phyloP scores from a whole-genome alignment of 1,140 invertebrate genomes.

The Diploscapter pachys region DNA sequence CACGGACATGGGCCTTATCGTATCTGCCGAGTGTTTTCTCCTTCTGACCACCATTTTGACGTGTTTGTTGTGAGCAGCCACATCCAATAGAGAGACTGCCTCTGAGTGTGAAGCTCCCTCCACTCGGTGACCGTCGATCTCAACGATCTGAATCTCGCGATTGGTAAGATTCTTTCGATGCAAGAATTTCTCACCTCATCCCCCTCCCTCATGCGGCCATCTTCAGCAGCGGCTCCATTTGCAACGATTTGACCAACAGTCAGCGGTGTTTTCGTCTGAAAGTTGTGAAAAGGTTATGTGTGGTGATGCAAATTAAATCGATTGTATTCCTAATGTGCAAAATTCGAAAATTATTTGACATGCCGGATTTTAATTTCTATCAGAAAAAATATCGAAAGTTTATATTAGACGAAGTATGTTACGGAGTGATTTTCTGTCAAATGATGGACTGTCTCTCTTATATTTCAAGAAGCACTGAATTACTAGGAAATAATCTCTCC shows the following conservation, averaged over 20 bases:
- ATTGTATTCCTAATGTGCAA: too few species aligned
- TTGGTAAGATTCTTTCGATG: too few species aligned
- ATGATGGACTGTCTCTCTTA: too few species aligned
- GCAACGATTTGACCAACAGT: slow-evolving; percentile 91
- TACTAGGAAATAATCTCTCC: too few species aligned
- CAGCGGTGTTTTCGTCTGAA: slow-evolving; percentile 65
- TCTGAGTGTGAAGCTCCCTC: slow-evolving; percentile 81
- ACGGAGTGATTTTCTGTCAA: too few species aligned
- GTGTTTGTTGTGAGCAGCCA: slow-evolving; percentile 60
- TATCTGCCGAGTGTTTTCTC: background rate
- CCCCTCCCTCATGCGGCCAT: slow-evolving; percentile 77
- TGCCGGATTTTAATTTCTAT: too few species aligned
- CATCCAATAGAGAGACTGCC: slow-evolving; percentile 83
- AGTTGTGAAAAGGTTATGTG: background rate
- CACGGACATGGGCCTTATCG: too few species aligned
- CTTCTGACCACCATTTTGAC: slow-evolving; percentile 53
- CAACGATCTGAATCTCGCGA: background rate
- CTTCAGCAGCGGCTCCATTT: slow-evolving; percentile 81
- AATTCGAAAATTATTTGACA: too few species aligned
- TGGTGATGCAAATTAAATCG: too few species aligned
- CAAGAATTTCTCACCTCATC: slow-evolving; percentile 71
- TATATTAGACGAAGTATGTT: too few species aligned
- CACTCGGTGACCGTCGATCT: slow-evolving; percentile 76
- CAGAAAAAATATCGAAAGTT: too few species aligned
- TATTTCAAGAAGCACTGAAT: too few species aligned